phyloP scores from a whole-genome alignment of 2,888 invertebrate species.

The Achlya flavicornis region DNA sequence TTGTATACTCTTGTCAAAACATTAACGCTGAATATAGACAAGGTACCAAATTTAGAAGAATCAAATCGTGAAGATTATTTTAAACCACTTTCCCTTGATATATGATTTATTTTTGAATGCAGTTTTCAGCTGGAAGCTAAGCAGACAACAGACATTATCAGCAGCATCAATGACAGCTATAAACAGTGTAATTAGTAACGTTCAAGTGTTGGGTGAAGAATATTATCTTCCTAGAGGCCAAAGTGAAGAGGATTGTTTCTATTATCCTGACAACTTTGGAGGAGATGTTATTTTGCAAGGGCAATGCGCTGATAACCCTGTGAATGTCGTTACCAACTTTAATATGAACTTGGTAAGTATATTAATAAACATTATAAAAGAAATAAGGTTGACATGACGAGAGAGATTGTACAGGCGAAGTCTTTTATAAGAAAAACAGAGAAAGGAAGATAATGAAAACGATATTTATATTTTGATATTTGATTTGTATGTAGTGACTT shows the following conservation, averaged over 20 bases:
- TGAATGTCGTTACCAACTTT: constrained; percentile 51
- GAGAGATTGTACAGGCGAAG: too few relatives aligned
- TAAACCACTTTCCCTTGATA: background rate
- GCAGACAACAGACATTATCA: constrained; percentile 46
- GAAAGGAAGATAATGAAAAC: too few relatives aligned
- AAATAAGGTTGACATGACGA: too few relatives aligned
- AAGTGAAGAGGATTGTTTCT: constrained; percentile 63
- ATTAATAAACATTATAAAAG: too few relatives aligned
- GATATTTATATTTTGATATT: too few relatives aligned
- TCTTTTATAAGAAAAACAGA: too few relatives aligned
- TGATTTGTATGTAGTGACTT: too few relatives aligned
- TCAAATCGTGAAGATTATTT: background rate
- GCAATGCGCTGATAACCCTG: constrained; percentile 51
- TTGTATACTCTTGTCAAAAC: constrained; percentile 86
- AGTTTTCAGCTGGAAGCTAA: constrained; percentile 71
- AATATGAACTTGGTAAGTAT: constrained; percentile 48
- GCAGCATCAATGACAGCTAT: constrained; percentile 38
- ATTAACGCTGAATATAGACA: constrained; percentile 56
- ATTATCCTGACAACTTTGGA: constrained; percentile 67
- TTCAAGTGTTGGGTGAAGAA: constrained; percentile 55
- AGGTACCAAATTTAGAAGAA: constrained; percentile 31
- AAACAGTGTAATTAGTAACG: constrained; percentile 38
- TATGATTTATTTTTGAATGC: constrained; percentile 13
- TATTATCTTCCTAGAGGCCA: constrained; percentile 59
- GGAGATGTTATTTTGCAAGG: constrained; percentile 64